Percentiles rank a stretch among this genome's conserved stretches.
These are phyloP conservation scores for Boloria euphrosyne DNA, from an alignment of 2,888 invertebrate genomes.

Conservation along the genomic window DNA sequence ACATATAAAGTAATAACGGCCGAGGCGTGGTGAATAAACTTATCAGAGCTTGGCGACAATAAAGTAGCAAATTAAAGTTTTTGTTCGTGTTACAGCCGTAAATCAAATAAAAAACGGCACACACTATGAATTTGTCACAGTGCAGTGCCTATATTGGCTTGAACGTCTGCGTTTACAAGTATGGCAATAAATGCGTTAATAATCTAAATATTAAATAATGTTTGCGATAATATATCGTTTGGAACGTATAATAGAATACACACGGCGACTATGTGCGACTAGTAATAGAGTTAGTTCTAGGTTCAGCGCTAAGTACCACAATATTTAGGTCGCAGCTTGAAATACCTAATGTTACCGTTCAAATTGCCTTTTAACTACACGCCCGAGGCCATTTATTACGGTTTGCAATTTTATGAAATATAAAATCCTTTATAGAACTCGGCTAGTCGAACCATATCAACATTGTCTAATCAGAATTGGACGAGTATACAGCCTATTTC, in stretches of 20 bases:
- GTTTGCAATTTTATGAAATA: constrained; percentile 47
- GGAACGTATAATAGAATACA: constrained; percentile 38
- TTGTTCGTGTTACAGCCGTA: constrained; percentile 22
- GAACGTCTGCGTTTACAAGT: constrained; percentile 1
- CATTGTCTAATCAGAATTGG: background rate
- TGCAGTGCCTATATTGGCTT: constrained; percentile 6
- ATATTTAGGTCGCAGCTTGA: constrained; percentile 53
- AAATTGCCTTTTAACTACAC: constrained; percentile 55
- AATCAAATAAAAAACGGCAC: constrained; percentile 14
- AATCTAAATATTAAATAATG: constrained; percentile 14
- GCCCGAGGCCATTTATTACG: constrained; percentile 47
- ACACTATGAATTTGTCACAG: constrained; percentile 15
- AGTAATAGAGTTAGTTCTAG: constrained; percentile 39
- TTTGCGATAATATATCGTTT: constrained; percentile 47
- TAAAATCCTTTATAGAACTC: constrained; percentile 21
- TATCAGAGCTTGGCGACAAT: constrained; percentile 33
- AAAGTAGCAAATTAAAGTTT: constrained; percentile 24
- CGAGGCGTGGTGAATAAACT: constrained; percentile 39
- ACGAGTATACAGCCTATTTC: background rate
- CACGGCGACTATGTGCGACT: constrained; percentile 28
- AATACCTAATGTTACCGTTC: constrained; percentile 50
- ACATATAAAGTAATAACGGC: constrained; percentile 32
- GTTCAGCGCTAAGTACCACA: constrained; percentile 41
- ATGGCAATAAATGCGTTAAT: constrained; percentile 1
- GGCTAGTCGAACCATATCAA: background rate